Evolutionary conservation across 92 coral and sea anemone species (phyloP).

Genomic region (Muricea muricata): DNA sequence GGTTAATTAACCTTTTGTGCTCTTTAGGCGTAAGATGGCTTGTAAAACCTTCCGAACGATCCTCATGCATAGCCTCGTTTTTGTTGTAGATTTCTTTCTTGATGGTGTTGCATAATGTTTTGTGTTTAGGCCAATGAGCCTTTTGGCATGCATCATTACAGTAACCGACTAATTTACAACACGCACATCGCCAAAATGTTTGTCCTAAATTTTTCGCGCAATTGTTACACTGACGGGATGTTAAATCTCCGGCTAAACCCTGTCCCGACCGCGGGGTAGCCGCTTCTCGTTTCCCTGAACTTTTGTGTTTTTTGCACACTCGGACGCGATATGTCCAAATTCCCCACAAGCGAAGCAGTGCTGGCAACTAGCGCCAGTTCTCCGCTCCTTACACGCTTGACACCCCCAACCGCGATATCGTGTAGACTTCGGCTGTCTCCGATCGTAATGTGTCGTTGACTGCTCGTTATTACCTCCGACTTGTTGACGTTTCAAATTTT

Average conservation of each 20-base stretch:
- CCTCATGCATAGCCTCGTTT: background rate
- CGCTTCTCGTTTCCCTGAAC: too few species aligned
- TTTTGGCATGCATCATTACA: too few species aligned
- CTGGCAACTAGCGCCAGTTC: background rate
- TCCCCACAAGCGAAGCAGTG: background rate
- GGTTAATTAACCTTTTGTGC: too few species aligned
- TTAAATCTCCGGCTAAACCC: background rate
- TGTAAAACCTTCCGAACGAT: too few species aligned
- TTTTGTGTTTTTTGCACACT: background rate
- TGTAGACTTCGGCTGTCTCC: background rate
- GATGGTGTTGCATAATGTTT: constrained; percentile 37
- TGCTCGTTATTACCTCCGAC: background rate
- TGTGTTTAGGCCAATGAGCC: too few species aligned
- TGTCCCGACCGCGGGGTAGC: too few species aligned
- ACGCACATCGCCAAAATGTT: background rate
- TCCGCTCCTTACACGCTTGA: constrained; percentile 27
- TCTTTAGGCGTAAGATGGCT: too few species aligned
- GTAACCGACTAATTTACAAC: background rate
- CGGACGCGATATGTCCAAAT: constrained; percentile 37
- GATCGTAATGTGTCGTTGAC: background rate
- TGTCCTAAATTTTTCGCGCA: background rate
- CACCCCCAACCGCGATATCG: constrained; percentile 37
- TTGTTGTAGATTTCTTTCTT: constrained; percentile 41
- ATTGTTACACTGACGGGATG: constrained; percentile 17
- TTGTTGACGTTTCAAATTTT: background rate